Evolutionary conservation across 1,140 invertebrate genomes (phyloP).

Genomic region (Maconellicoccus hirsutus): DNA sequence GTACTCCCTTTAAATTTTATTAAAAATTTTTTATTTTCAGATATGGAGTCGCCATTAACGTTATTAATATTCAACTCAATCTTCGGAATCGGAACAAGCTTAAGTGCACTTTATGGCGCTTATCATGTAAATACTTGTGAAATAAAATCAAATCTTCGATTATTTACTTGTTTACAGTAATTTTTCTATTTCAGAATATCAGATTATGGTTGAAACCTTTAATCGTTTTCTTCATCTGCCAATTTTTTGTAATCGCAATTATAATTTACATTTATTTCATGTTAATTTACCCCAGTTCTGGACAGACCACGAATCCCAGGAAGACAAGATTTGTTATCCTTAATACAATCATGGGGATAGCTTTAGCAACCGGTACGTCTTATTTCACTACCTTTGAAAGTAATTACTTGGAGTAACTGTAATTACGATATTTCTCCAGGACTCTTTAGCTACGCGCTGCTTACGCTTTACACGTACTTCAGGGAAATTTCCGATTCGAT

Average conservation of each 20-base stretch:
- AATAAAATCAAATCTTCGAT: neutral
- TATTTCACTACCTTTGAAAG: too few species aligned
- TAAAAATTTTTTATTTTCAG: neutral
- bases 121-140: neutral
- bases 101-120: neutral
- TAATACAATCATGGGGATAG: too few species aligned
- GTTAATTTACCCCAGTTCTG: neutral
- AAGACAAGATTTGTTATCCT: neutral
- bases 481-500: neutral
- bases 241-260: neutral
- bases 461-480: neutral
- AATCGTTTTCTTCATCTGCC: neutral
- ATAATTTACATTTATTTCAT: neutral
- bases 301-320: neutral
- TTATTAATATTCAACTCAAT: neutral
- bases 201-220: neutral
- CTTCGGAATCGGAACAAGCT: neutral
- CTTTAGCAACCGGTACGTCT: too few species aligned
- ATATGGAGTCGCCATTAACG: neutral
- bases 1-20: too few species aligned
- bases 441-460: neutral
- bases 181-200: neutral
- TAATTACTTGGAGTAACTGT: too few species aligned
- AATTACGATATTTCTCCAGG: neutral
- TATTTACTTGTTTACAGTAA: neutral